Percentiles rank a stretch among this genome's conserved stretches.
These are phyloP conservation scores for Calameuta idolon DNA, from an alignment of 2,888 invertebrate genomes.

Conservation along the genomic window DNA sequence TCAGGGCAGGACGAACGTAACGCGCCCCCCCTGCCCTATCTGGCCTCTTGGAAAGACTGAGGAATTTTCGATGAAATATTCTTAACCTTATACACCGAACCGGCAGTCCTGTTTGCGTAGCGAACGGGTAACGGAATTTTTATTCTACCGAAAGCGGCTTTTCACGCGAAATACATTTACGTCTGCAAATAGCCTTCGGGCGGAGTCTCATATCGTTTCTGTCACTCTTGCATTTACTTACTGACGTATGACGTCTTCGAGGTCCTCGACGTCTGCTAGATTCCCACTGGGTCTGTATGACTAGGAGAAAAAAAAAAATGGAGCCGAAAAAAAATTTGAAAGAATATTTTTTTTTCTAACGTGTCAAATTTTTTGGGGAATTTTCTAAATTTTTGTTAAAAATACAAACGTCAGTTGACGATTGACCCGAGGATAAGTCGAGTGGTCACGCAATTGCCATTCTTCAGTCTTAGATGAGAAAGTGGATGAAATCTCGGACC, in stretches of 20 bases:
- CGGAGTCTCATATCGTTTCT: not conserved
- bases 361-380: not conserved
- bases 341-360: no score
- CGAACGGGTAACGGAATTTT: not conserved
- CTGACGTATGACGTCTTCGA: not conserved
- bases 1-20: not conserved
- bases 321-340: not conserved
- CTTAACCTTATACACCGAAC: not conserved
- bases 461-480: not conserved
- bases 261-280: not conserved
- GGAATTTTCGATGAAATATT: not conserved
- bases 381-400: not conserved
- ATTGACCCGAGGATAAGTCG: not conserved
- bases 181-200: not conserved
- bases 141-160: not conserved
- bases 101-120: not conserved
- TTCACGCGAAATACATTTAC: not conserved
- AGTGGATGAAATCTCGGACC: not conserved
- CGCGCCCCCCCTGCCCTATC: not conserved
- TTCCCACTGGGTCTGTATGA: not conserved
- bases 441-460: not conserved
- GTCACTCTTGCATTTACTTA: not conserved
- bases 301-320: no score
- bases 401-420: not conserved
- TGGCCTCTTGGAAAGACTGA: not conserved